Evolutionary conservation across 2,888 invertebrate genomes (phyloP).

Genomic region (Drosophila formosana): DNA sequence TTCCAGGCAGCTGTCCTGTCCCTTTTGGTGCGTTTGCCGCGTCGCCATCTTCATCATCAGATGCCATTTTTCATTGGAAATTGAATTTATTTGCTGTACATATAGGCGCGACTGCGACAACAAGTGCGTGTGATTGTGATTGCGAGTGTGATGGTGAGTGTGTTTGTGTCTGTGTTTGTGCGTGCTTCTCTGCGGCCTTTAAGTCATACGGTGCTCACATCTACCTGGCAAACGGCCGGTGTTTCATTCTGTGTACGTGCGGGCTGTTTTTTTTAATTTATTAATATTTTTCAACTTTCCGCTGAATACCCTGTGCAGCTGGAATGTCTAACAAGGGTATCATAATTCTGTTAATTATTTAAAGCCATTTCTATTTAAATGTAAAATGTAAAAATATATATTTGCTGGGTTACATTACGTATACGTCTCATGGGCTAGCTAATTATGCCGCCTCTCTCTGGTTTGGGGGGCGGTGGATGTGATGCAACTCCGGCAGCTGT

Average conservation of each 20-base stretch:
- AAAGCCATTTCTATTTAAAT: background rate
- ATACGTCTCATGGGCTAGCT: slow-evolving; percentile 13
- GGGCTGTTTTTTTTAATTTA: slow-evolving; percentile 60
- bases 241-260: slow-evolving; percentile 46
- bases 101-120: slow-evolving; percentile 5
- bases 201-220: background rate
- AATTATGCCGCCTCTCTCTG: slow-evolving; percentile 37
- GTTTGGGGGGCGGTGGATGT: slow-evolving; percentile 25
- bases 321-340: background rate
- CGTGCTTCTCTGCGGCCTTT: slow-evolving; percentile 7
- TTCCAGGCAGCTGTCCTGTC: slow-evolving; percentile 51
- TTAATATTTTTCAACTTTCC: slow-evolving; percentile 35
- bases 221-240: slow-evolving; percentile 1
- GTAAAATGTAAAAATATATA: background rate
- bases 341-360: background rate
- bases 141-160: slow-evolving; percentile 3
- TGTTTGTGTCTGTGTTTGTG: slow-evolving; percentile 10
- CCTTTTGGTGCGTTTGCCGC: slow-evolving; percentile 15
- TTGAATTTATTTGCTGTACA: slow-evolving; percentile 70
- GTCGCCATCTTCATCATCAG: slow-evolving; percentile 71
- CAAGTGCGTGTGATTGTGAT: slow-evolving; percentile 9
- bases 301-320: slow-evolving; percentile 1
- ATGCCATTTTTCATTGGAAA: slow-evolving; percentile 74
- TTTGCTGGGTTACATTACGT: slow-evolving; percentile 10
- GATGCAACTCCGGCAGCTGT: slow-evolving; percentile 66